Conservation (phyloP, 35 echinoderm and acorn worm genomes). For the Lytechinus variegatus region DNA sequence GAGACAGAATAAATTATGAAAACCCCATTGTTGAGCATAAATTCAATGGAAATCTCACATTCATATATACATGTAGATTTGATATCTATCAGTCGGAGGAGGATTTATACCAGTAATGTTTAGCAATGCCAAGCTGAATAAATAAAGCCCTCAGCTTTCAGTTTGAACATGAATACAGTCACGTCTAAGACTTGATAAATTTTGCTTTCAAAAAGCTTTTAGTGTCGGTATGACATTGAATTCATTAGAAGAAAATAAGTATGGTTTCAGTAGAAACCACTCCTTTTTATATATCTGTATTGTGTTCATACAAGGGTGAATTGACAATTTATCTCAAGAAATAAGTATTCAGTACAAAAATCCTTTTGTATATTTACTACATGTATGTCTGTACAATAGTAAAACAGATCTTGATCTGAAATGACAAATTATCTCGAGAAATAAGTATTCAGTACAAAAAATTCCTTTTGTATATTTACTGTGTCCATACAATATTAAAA, state of each 20-base stretch:
- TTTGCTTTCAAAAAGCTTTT: background rate
- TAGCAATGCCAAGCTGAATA: background rate
- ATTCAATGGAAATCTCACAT: background rate
- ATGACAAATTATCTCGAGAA: no score
- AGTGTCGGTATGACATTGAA: background rate
- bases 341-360: no score
- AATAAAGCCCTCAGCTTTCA: background rate
- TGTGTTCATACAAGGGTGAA: background rate
- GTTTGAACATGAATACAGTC: background rate
- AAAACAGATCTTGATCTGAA: no score
- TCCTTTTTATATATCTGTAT: background rate
- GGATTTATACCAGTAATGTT: background rate
- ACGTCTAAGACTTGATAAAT: background rate
- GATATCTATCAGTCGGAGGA: background rate
- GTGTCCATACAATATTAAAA: no score
- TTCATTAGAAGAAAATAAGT: background rate
- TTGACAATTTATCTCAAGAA: no score
- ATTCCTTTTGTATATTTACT: no score
- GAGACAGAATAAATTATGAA: no score
- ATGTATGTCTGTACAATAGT: no score
- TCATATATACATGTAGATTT: background rate
- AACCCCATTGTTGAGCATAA: no score
- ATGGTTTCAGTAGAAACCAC: background rate
- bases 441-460: no score
- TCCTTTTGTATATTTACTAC: no score